Evolutionary conservation across 64 coral and sea anemone genomes (phyloP).

Genomic region (Actinia equina): DNA sequence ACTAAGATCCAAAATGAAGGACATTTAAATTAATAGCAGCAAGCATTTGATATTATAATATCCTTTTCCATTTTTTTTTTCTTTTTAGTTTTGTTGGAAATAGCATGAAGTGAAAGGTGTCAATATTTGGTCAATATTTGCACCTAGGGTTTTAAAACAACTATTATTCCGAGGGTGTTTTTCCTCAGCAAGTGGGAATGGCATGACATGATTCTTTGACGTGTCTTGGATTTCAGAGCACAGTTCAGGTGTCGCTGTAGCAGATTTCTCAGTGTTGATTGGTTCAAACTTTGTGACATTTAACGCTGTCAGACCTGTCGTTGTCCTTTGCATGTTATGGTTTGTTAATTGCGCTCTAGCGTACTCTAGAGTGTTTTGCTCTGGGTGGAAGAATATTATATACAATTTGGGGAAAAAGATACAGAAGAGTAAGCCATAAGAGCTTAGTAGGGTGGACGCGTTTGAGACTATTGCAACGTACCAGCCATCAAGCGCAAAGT

Average conservation of each 20-base stretch:
- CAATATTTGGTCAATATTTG: too few species aligned
- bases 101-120: too few species aligned
- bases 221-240: background rate
- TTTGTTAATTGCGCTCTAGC: constrained; percentile 15
- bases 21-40: too few species aligned
- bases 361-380: constrained; percentile 35
- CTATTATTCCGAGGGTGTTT: too few species aligned
- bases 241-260: background rate
- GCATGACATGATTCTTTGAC: background rate
- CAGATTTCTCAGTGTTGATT: background rate
- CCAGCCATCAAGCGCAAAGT: constrained; percentile 28
- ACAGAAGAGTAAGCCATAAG: constrained; percentile 38
- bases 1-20: too few species aligned
- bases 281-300: background rate
- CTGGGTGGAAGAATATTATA: constrained; percentile 34
- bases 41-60: too few species aligned
- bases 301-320: background rate
- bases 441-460: constrained; percentile 33
- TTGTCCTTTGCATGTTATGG: background rate
- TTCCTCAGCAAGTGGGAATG: background rate
- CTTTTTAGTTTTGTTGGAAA: too few species aligned
- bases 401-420: constrained; percentile 60
- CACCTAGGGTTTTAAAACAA: too few species aligned
- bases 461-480: constrained; percentile 34
- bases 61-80: too few species aligned